Conservation (phyloP, 1,140 invertebrate species). For the Andricus grossulariae region DNA sequence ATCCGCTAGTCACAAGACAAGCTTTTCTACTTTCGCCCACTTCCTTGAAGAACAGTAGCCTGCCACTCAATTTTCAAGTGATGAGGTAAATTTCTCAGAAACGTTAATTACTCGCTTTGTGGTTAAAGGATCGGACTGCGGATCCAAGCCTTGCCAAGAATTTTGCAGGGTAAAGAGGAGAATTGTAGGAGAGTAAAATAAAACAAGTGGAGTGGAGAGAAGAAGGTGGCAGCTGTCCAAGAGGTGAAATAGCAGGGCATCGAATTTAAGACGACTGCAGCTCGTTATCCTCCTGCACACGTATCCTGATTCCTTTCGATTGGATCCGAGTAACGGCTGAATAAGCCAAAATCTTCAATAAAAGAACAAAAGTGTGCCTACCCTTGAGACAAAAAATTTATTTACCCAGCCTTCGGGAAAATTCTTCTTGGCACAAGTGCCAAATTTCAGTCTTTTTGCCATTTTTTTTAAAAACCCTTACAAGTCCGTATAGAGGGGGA, state of each 20-base stretch:
- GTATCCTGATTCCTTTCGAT: not conserved
- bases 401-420: not conserved
- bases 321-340: not conserved
- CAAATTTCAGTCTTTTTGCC: no score
- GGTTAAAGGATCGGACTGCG: constrained; percentile 24
- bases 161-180: constrained; percentile 6
- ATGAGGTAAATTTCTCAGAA: constrained; percentile 4
- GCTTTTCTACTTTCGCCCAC: not conserved
- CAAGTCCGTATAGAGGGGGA: no score
- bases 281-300: constrained; percentile 27
- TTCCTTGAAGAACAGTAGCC: not conserved
- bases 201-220: not conserved
- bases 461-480: no score
- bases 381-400: constrained; percentile 9
- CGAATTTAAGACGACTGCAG: constrained; percentile 32
- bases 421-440: no score
- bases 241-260: constrained; percentile 30
- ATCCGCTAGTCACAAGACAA: not conserved
- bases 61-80: not conserved
- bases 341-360: not conserved
- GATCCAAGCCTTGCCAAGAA: constrained; percentile 27
- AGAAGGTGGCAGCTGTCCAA: constrained; percentile 33
- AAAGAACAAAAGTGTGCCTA: constrained; percentile 9
- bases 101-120: constrained; percentile 31
- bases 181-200: not conserved